A percentile compares a stretch with the other conserved stretches of the same genome.
Conservation (phyloP, 2,888 invertebrate species). For the Syrphus vitripennis region DNA sequence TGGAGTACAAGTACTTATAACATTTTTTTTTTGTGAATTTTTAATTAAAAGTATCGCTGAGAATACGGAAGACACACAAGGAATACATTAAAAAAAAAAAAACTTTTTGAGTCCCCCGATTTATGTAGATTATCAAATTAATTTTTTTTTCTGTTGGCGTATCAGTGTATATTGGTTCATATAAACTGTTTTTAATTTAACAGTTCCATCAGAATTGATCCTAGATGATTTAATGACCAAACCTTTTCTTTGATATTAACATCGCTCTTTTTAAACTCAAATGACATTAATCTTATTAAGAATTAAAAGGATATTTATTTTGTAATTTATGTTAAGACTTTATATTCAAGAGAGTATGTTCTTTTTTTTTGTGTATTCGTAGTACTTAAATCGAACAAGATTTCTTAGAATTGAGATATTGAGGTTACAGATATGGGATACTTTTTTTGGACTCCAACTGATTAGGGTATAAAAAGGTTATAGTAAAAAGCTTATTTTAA, state of each 20-base stretch:
- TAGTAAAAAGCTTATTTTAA: too few relatives aligned
- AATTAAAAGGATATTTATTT: background rate
- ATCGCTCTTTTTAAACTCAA: background rate
- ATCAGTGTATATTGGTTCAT: background rate
- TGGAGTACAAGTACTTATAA: slow-evolving; percentile 22
- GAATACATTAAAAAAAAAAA: background rate
- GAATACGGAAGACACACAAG: background rate
- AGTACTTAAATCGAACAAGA: background rate
- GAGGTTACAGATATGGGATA: too few relatives aligned
- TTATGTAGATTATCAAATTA: background rate
- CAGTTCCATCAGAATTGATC: background rate
- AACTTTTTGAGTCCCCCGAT: background rate
- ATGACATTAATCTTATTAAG: background rate
- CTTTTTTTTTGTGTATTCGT: background rate
- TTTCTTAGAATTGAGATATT: too few relatives aligned
- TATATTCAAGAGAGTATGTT: background rate
- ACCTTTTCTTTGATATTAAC: background rate
- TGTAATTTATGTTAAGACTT: background rate
- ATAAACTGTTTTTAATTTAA: background rate
- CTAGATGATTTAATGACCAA: background rate
- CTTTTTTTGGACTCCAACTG: too few relatives aligned
- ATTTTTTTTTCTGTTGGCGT: background rate
- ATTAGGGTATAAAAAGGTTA: too few relatives aligned
- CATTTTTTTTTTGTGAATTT: slow-evolving; percentile 17
- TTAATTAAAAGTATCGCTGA: slow-evolving; percentile 50